Base-by-base conservation (phyloP, 2,888 invertebrate species). In the Agrotis puta region DNA sequence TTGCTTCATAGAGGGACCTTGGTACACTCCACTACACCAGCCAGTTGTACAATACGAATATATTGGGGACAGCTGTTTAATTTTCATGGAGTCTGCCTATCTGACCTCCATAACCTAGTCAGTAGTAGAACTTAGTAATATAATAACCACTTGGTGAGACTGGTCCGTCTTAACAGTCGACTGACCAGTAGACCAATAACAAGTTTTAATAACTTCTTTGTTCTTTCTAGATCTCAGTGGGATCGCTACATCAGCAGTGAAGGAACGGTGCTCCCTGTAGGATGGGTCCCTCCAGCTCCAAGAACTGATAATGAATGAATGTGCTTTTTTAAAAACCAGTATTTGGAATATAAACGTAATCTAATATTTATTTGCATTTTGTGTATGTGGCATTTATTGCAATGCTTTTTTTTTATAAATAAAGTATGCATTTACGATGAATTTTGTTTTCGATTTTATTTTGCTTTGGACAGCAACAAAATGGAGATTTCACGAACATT, bases 241-340 rank as follows among this genome's bases (percentile, higher is more conserved):
- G 93, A 96, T 89, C 82, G 88, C 85, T 92, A 87, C 65, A 77
- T 94, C n/a, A 92, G 93, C 70, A 88, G 86, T 9, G 93, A 95
- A 68, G 97, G 97, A 6, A 96, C 97, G 5, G 88, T 96, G 24
- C 94, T 98, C 79, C 98, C 98, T 13, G 86, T 97, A 47, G 97
- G 98, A 0, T 98, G 98, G 98, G 96, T 98, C 24, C 88, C 97
- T 48, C 98, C 96, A 2, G 27, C 73, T 2, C 3, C 27, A 4
- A 65, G 20, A 16, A 68, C 76, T 20, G 79, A 51, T 75, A 59
- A 64, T 58, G 39, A 58, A 54, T 22, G 18, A 69, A 45, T 66
- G 69, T 27, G 56, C 48, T 64, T 64, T 67, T 64, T 62, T 43
- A 20, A 43, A 13, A 39, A 65, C 64, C 67, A 69, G 51, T 77